These are phyloP conservation scores for Bradypus variegatus DNA, from an alignment of 2,797 vertebrate genomes.

Conservation along the genomic window DNA sequence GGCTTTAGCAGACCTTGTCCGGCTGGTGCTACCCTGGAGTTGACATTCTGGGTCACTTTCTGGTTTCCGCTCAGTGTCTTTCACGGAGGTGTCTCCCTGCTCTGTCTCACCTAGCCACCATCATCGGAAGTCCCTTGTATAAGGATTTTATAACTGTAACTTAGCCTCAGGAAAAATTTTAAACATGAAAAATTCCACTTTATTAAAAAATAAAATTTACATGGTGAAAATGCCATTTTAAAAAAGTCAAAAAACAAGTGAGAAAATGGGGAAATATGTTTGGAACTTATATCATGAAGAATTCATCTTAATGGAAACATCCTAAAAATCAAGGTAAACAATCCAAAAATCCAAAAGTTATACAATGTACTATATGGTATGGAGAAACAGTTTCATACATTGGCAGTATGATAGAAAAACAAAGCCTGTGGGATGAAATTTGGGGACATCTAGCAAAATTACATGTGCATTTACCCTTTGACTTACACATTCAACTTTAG, in stretches of 20 bases:
- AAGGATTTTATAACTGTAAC: conserved; percentile 19
- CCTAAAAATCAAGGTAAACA: neutral
- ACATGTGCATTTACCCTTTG: neutral
- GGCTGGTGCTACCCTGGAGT: no score
- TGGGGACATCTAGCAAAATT: neutral
- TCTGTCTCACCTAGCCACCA: no score
- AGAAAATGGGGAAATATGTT: neutral
- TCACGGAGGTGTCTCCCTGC: no score
- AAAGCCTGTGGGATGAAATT: neutral
- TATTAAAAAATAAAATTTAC: neutral
- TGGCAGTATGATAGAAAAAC: neutral
- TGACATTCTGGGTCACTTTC: no score
- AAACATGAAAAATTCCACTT: neutral
- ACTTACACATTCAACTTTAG: neutral
- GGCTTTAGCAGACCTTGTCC: no score
- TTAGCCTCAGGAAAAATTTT: conserved; percentile 7
- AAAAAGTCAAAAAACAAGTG: neutral
- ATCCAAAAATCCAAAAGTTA: neutral
- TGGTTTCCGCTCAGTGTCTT: no score
- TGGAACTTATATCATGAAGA: conserved; percentile 4
- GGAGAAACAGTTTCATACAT: neutral
- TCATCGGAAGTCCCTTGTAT: no score
- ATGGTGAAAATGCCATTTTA: neutral
- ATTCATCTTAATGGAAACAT: conserved; percentile 11
- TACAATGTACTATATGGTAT: neutral